Base-by-base conservation (phyloP, 1,140 invertebrate species). In the Eumeta japonica region DNA sequence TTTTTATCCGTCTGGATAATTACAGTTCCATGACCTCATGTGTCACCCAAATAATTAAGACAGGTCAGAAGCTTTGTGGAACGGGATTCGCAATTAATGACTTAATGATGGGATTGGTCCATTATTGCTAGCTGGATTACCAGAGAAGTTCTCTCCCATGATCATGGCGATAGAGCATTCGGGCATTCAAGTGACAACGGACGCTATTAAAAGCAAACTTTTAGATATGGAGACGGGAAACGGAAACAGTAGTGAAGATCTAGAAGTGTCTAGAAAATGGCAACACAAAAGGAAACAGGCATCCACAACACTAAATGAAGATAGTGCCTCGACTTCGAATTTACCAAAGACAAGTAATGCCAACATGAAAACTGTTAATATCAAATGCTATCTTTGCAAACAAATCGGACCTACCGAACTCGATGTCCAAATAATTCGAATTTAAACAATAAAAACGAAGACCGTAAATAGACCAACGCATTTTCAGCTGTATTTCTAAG, bases 21-120 rank as follows among this genome's bases (percentile, higher is more conserved):
- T 42, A 39, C 31, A 24, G 30, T 16, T 48, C 38, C 1, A 48
- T 50, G 46, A 37, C 17, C 12, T 27, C 28, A 14, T 46, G 2
- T n/a, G n/a, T n/a, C n/a, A n/a, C n/a, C n/a, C n/a, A n/a, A n/a
- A n/a, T n/a, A n/a, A n/a, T n/a, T n/a, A 40, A 39, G 16, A 42
- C 40, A 10, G 37, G 36, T 4, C 33, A 34, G 39, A 46, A 15
- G 50, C 45, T 28, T 46, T 48, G 15, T 50, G 54, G 41, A 20
- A 43, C 32, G 47, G 62, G n/a, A n/a, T n/a, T n/a, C n/a, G n/a
- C n/a, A n/a, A n/a, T n/a, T n/a, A n/a, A n/a, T n/a, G n/a, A n/a
- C n/a, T n/a, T n/a, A n/a, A n/a, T 18, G 50, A 67, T 28, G 62
- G 55, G 54, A 45, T 64, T 16, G 61, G 52, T 10, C 36, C 45